A percentile compares a stretch with the other conserved stretches of the same genome.
Evolutionary conservation across 2,888 invertebrate species (phyloP).

Genomic region (Apodemia mormo): DNA sequence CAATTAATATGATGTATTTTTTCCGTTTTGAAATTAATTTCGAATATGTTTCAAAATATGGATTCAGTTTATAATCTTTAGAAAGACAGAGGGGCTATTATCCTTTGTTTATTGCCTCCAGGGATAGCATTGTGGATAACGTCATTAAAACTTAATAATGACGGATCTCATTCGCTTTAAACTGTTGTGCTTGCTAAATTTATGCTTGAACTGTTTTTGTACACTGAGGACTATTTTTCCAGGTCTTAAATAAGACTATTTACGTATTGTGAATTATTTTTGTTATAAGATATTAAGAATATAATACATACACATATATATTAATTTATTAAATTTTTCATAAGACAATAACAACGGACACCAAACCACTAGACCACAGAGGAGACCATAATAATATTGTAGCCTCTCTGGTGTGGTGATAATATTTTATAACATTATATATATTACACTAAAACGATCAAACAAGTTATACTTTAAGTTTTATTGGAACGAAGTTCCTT

Average conservation of each 20-base stretch:
- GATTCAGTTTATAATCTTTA: slow-evolving; percentile 61
- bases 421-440: no score
- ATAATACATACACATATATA: no score
- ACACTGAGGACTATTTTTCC: not conserved
- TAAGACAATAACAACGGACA: no score
- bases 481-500: no score
- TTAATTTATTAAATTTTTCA: no score
- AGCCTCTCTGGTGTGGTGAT: no score
- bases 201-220: slow-evolving; percentile 6
- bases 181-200: slow-evolving; percentile 42
- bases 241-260: not conserved
- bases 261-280: no score
- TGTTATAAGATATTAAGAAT: no score
- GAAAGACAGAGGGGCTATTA: slow-evolving; percentile 60
- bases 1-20: not conserved
- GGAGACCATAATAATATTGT: no score
- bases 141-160: slow-evolving; percentile 77
- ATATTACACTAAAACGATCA: no score
- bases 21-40: not conserved
- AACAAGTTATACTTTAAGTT: no score
- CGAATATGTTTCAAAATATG: not conserved
- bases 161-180: slow-evolving; percentile 56
- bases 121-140: slow-evolving; percentile 56
- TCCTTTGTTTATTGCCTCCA: slow-evolving; percentile 64
- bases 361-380: no score